Evolutionary conservation across 2,888 invertebrate species (phyloP), one percentile per base, ranked within the genome.

Genomic region (Cryptosula pallasiana): DNA sequence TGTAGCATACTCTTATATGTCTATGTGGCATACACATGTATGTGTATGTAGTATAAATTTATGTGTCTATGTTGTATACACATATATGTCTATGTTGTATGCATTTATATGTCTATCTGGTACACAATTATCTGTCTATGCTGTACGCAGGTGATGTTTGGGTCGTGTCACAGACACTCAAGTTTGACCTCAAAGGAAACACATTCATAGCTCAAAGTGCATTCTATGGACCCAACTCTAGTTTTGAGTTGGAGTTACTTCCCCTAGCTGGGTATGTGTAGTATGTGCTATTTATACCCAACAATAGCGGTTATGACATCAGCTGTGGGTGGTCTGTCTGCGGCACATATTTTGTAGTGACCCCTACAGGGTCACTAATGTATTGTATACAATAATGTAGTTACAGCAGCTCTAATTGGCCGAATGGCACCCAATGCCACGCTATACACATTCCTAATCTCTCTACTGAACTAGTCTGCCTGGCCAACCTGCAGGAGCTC

Each of bases 71-170:
- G n/a, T n/a, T n/a, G n/a, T n/a, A n/a, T n/a, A n/a, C n/a, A n/a
- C n/a, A n/a, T n/a, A n/a, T n/a, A n/a, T n/a, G n/a, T n/a, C n/a
- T n/a, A n/a, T n/a, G n/a, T n/a, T n/a, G n/a, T n/a, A n/a, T n/a
- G n/a, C n/a, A n/a, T n/a, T n/a, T n/a, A n/a, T n/a, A n/a, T n/a
- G n/a, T n/a, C n/a, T n/a, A n/a, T n/a, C n/a, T n/a, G n/a, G n/a
- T n/a, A n/a, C n/a, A n/a, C n/a, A n/a, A n/a, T n/a, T n/a, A n/a
- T n/a, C n/a, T n/a, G n/a, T n/a, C n/a, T n/a, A n/a, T n/a, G n/a
- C n/a, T n/a, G n/a, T n/a, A n/a, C n/a, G n/a, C 63, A 80, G 80
- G 79, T 78, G 81, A 81, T 71, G 63, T 81, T 27, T 80, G 80
- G 81, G 73, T 80, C 0, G 73, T 80, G 25, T 79, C 79, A 13